Evolutionary conservation across 2,797 vertebrate genomes (phyloP).

Genomic region (Balearica regulorum): DNA sequence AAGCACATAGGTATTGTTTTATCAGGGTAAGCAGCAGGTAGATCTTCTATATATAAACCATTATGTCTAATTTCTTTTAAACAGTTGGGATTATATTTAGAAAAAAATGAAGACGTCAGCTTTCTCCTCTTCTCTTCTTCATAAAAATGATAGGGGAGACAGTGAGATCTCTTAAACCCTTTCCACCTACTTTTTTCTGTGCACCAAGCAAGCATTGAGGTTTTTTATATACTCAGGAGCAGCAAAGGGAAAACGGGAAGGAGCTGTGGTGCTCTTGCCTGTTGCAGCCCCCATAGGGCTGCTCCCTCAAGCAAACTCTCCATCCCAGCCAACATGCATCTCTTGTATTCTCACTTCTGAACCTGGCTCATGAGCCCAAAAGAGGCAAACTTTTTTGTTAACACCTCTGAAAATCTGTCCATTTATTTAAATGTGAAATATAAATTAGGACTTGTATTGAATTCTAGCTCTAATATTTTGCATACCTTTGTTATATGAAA

Average conservation of each 20-base stretch:
- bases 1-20: slow-evolving; percentile 10
- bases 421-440: slow-evolving; percentile 41
- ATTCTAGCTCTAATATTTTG: neutral
- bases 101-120: neutral
- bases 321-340: rapidly evolving
- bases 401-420: neutral
- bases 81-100: neutral
- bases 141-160: neutral
- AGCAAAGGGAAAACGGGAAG: neutral
- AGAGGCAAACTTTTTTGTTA: neutral
- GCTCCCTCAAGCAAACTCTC: neutral
- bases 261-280: neutral
- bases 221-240: neutral
- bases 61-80: neutral
- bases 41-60: neutral
- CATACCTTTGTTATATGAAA: neutral
- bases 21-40: neutral
- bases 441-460: slow-evolving; percentile 21
- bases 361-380: neutral
- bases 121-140: neutral
- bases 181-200: neutral
- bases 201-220: rapidly evolving
- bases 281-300: neutral
- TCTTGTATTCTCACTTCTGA: neutral
- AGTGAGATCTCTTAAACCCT: neutral